A percentile compares a stretch with the other conserved stretches of the same genome.
These are phyloP conservation scores for Aegotheles bennettii DNA, from an alignment of 2,113 vertebrate species.

Conservation along the genomic window DNA sequence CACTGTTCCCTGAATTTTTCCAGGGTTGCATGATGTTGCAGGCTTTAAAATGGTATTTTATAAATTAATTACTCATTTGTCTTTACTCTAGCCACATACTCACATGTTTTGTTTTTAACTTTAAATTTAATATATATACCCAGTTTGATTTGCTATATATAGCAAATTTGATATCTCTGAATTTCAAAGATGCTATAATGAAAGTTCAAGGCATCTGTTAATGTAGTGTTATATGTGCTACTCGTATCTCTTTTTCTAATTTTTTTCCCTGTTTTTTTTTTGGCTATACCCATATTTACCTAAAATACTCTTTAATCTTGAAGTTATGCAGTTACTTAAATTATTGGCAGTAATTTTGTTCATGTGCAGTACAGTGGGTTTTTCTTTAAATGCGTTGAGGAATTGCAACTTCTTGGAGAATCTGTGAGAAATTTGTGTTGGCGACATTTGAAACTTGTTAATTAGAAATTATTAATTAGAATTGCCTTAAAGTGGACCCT, in stretches of 20 bases:
- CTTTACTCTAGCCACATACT: not conserved
- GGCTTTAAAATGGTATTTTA: not conserved
- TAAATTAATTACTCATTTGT: not conserved
- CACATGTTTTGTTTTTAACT: not conserved
- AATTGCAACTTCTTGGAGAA: not conserved
- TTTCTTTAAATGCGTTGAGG: not conserved
- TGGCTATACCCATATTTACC: not conserved
- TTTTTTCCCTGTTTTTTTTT: not conserved
- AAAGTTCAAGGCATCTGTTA: not conserved
- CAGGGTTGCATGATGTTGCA: not conserved
- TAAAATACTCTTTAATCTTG: not conserved
- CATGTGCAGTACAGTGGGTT: not conserved
- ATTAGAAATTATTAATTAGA: constrained; percentile 7
- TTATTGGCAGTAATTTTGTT: not conserved
- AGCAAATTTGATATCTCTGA: not conserved
- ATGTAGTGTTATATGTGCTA: not conserved
- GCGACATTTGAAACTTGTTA: not conserved
- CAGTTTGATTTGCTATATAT: not conserved
- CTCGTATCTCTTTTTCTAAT: not conserved
- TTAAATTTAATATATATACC: not conserved
- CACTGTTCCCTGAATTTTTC: not conserved
- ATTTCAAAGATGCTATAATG: not conserved
- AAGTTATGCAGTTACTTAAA: not conserved
- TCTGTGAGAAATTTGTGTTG: not conserved
- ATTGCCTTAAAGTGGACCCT: not conserved